Evolutionary conservation across 2,797 vertebrate genomes (phyloP).

Genomic region (Microchirus variegatus): DNA sequence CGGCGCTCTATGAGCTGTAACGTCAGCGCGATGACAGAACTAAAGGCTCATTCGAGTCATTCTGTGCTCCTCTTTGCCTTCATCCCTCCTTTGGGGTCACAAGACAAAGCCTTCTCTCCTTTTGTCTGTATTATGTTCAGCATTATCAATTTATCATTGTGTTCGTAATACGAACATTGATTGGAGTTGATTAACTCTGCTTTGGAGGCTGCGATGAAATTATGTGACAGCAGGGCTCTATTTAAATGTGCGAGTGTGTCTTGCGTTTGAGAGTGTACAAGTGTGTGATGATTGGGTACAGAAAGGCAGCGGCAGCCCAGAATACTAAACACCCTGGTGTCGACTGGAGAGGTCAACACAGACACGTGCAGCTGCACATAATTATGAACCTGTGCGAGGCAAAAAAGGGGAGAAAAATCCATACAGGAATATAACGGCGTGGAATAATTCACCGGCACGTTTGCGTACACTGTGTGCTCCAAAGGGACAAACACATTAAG

Average conservation of each 20-base stretch:
- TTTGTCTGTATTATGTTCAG: slow-evolving; percentile 40
- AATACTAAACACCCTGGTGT: slow-evolving; percentile 66
- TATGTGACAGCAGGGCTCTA: slow-evolving; percentile 36
- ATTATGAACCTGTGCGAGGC: slow-evolving; percentile 53
- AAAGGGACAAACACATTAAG: neutral
- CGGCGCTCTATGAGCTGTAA: no score
- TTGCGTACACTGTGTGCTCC: neutral
- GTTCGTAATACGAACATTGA: slow-evolving; percentile 61
- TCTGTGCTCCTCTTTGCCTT: slow-evolving; percentile 29
- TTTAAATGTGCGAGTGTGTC: slow-evolving; percentile 2
- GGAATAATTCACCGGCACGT: slow-evolving; percentile 1
- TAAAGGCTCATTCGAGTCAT: slow-evolving; percentile 6
- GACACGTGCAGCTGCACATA: slow-evolving; percentile 52
- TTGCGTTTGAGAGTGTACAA: slow-evolving; percentile 30
- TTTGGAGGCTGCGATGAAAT: slow-evolving; percentile 54
- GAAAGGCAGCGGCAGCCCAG: slow-evolving; percentile 40
- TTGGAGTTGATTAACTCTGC: slow-evolving; percentile 66
- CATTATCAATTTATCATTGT: slow-evolving; percentile 59
- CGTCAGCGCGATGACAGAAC: no score
- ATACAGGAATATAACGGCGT: slow-evolving; percentile 1
- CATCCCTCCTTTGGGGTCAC: slow-evolving; percentile 32
- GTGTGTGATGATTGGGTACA: slow-evolving; percentile 62
- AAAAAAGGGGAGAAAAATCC: slow-evolving; percentile 18
- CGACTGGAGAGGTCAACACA: slow-evolving; percentile 64
- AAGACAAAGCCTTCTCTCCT: slow-evolving; percentile 53